Evolutionary conservation across 2,113 vertebrate genomes (phyloP), one percentile per base, ranked within the genome.

Genomic region (Nannospalax galili): DNA sequence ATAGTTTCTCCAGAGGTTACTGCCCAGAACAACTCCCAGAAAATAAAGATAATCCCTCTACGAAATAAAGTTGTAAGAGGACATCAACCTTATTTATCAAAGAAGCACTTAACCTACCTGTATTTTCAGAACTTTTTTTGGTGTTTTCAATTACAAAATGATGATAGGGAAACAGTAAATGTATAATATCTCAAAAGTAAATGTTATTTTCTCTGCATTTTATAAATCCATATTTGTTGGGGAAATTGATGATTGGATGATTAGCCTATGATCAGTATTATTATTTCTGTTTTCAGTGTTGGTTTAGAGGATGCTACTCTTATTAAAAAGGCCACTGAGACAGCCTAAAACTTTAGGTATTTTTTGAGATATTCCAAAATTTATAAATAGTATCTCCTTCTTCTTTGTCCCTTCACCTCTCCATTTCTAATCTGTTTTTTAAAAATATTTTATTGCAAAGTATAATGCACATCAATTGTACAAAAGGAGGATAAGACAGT

Each of bases 1-100:
- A 42, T 94, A 32, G 89, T 94, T 80, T 94, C 14, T 87, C 93
- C 26, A 96, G 62, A 7, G 28, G 30, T 89, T 95, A 64, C 37
- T 4, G 70, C 16, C 7, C 8, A 80, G 35, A 87, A 93, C 9
- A 90, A 90, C 16, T 84, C 9, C 28, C 24, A 95, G 30, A 92
- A 42, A 90, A 92, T 90, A n/a, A 92, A 95, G 35, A 45, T 90
- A 92, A 92, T 90, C 26, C 12, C 28, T 60, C 8, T 20, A 88
- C 60, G 1, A 0, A 45, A 79, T 1, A 84, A 88, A 89, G 28
- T 64, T 93, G 70, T 77, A 15, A 91, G 87, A 84, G 91, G 14
- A n/a, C 35, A 90, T 62, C 48, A 78, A 15, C 1, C 32, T 70
- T 85, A 45, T 40, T 95, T 72, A 5, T 4, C 16, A 93, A 78